Evolutionary conservation across 37 sponge, comb jelly and placozoan genomes (phyloP).

Genomic region (Chondrosia reniformis): DNA sequence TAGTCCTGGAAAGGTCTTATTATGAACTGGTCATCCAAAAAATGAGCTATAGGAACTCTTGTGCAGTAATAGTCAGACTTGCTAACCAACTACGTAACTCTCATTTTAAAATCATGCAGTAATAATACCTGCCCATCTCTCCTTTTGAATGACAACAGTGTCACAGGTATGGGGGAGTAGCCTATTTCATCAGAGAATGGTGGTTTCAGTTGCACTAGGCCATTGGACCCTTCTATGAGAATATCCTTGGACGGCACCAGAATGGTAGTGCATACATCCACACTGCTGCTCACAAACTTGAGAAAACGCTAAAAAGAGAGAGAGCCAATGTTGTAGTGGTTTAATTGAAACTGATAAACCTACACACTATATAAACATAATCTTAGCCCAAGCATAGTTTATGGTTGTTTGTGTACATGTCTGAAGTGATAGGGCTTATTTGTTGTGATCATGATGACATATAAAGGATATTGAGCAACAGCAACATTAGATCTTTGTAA

Average conservation of each 20-base stretch:
- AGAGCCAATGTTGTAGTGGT: neutral
- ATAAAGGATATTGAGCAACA: no score
- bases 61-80: no score
- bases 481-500: no score
- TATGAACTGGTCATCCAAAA: no score
- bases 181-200: constrained; percentile 50
- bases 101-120: neutral
- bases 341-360: neutral
- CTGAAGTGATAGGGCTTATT: no score
- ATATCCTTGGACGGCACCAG: constrained; percentile 48
- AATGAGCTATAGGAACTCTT: no score
- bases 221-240: constrained; percentile 1
- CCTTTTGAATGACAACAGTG: constrained; percentile 51
- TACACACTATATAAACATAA: neutral
- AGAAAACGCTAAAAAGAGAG: constrained; percentile 25
- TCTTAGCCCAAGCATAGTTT: no score
- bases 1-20: no score
- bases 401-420: no score
- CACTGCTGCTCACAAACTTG: constrained; percentile 26
- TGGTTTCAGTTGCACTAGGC: constrained; percentile 39
- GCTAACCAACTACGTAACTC: neutral
- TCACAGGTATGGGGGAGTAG: constrained; percentile 44
- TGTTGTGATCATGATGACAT: no score
- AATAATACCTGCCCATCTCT: constrained; percentile 71
- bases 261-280: constrained; percentile 23